These are phyloP conservation scores for Tolmerus cingulatus DNA, from an alignment of 2,888 invertebrate species.

Conservation along the genomic window DNA sequence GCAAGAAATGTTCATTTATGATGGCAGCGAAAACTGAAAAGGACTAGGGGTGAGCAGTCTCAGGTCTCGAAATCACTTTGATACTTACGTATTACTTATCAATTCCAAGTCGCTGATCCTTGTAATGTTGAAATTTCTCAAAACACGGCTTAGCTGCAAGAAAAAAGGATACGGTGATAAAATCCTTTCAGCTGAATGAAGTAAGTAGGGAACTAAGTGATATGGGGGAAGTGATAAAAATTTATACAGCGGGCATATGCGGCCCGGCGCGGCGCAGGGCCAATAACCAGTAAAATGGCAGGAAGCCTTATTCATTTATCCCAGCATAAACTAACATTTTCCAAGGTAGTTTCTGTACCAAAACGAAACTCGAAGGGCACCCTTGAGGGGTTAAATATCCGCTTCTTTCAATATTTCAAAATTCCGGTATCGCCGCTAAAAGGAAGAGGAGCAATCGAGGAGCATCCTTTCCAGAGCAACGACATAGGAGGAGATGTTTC, in stretches of 20 bases:
- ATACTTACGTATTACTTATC: conserved; percentile 73
- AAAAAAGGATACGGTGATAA: conserved; percentile 31
- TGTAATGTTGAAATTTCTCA: conserved; percentile 72
- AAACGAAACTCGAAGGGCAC: background rate
- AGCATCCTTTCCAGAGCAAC: background rate
- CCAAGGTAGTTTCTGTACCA: background rate
- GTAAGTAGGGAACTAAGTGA: background rate
- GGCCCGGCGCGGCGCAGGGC: background rate
- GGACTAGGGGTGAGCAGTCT: background rate
- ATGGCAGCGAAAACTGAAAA: background rate
- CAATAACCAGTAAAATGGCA: background rate
- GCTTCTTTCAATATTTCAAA: conserved; percentile 28
- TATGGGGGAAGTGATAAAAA: background rate
- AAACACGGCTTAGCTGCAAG: conserved; percentile 71
- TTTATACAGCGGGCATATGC: background rate
- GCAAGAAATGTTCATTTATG: background rate
- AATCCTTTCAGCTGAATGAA: background rate
- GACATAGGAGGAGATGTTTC: background rate
- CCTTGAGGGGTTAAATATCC: background rate
- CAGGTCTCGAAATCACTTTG: background rate
- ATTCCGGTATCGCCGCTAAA: background rate
- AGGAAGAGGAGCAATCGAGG: conserved; percentile 10
- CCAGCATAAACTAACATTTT: background rate
- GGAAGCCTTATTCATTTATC: conserved; percentile 13
- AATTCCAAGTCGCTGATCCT: conserved; percentile 71